Percentiles rank a stretch among this genome's conserved stretches.
These are phyloP conservation scores for Chelonoidis abingdonii DNA, from an alignment of 2,113 vertebrate genomes.

Conservation along the genomic window DNA sequence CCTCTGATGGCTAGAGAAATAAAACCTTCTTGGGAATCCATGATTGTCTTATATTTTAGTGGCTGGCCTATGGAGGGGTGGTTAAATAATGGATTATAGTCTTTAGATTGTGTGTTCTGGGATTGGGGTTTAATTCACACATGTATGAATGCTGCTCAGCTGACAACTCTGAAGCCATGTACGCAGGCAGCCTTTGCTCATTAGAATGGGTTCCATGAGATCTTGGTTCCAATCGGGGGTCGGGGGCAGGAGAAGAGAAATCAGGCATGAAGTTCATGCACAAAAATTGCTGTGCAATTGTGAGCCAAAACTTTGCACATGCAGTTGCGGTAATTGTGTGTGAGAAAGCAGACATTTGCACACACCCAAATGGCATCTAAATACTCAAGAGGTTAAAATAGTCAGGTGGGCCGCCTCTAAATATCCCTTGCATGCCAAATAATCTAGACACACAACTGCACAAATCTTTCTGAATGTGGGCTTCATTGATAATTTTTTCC, in stretches of 20 bases:
- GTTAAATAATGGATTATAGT: not conserved
- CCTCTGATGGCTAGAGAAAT: not conserved
- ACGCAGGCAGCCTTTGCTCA: not conserved
- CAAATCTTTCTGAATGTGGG: not conserved
- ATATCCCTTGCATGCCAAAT: not conserved
- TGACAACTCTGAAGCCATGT: not conserved
- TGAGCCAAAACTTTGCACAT: not conserved
- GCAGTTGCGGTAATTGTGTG: not conserved
- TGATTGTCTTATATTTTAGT: not conserved
- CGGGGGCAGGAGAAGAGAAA: too few species aligned
- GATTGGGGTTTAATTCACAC: not conserved
- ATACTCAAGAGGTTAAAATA: not conserved
- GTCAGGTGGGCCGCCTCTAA: not conserved
- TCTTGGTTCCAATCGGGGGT: not conserved
- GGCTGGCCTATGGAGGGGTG: not conserved
- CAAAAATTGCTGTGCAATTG: not conserved
- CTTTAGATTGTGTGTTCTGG: not conserved
- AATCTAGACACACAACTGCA: not conserved
- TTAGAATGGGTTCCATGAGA: not conserved
- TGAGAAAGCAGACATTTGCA: not conserved
- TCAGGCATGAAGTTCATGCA: not conserved
- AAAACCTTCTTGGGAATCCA: not conserved
- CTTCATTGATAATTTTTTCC: not conserved
- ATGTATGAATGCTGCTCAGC: not conserved
- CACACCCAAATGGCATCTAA: not conserved